Conservation (phyloP, 2,888 invertebrate species). For the Taenaris catops region DNA sequence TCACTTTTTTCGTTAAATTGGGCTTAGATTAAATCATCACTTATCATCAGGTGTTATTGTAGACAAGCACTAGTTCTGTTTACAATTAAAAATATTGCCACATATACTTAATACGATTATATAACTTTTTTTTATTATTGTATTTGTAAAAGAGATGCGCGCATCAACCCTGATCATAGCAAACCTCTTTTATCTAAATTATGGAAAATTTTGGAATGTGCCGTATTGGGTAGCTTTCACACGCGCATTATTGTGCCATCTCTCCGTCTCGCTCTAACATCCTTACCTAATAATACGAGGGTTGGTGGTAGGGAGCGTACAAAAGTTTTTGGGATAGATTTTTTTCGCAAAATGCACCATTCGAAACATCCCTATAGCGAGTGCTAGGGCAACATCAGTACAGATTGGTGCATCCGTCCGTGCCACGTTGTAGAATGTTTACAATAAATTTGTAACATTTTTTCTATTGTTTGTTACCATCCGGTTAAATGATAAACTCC, state of each 20-base stretch:
- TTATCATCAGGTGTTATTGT: no score
- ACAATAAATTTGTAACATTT: constrained; percentile 14
- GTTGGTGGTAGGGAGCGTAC: constrained; percentile 66
- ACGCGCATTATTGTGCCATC: constrained; percentile 35
- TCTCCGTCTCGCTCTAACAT: constrained; percentile 43
- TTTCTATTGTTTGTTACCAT: constrained; percentile 20
- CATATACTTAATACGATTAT: background rate
- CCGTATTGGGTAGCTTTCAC: constrained; percentile 48
- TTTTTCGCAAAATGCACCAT: constrained; percentile 73
- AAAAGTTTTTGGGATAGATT: constrained; percentile 71
- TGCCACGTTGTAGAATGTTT: constrained; percentile 2
- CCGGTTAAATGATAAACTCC: constrained; percentile 18
- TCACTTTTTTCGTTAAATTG: no score
- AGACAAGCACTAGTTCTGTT: no score
- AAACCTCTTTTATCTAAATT: constrained; percentile 76
- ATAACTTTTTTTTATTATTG: no score
- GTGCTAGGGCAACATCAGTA: constrained; percentile 44
- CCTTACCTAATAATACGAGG: constrained; percentile 61
- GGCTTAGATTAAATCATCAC: no score
- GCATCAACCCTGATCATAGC: constrained; percentile 75
- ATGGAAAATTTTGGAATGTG: constrained; percentile 78
- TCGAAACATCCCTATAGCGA: constrained; percentile 41
- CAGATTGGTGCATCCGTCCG: constrained; percentile 10
- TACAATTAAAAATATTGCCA: background rate
- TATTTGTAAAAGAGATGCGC: no score